These are phyloP conservation scores for Cerceris rybyensis DNA, from an alignment of 2,888 invertebrate genomes.

Conservation along the genomic window DNA sequence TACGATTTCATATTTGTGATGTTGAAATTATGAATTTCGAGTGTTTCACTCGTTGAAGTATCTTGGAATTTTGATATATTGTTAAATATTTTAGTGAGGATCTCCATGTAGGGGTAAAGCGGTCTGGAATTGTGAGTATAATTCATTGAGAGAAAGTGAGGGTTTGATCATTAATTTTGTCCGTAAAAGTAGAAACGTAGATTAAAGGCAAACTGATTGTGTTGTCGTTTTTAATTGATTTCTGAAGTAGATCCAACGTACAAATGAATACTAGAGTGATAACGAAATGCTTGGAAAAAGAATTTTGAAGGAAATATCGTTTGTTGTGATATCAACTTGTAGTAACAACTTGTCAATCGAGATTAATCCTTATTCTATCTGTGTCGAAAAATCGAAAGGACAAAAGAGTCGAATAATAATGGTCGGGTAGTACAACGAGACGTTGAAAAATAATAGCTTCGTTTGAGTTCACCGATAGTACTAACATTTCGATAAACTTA, in stretches of 20 bases:
- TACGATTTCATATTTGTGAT: background rate
- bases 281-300: no score
- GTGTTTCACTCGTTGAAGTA: no score
- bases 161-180: background rate
- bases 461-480: no score
- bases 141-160: constrained; percentile 16
- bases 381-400: background rate
- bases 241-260: no score
- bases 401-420: background rate
- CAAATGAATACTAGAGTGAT: no score
- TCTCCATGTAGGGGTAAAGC: constrained; percentile 24
- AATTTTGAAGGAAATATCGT: no score
- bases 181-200: no score
- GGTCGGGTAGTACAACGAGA: constrained; percentile 1
- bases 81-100: constrained; percentile 17
- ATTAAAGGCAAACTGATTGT: no score
- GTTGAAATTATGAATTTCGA: no score
- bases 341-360: background rate
- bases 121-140: background rate
- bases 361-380: background rate
- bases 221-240: no score
- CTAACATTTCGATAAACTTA: no score
- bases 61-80: background rate
- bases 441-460: background rate
- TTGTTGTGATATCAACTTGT: background rate